These are phyloP conservation scores for Xiphophorus hellerii DNA, from an alignment of 2,113 vertebrate species.

Conservation along the genomic window DNA sequence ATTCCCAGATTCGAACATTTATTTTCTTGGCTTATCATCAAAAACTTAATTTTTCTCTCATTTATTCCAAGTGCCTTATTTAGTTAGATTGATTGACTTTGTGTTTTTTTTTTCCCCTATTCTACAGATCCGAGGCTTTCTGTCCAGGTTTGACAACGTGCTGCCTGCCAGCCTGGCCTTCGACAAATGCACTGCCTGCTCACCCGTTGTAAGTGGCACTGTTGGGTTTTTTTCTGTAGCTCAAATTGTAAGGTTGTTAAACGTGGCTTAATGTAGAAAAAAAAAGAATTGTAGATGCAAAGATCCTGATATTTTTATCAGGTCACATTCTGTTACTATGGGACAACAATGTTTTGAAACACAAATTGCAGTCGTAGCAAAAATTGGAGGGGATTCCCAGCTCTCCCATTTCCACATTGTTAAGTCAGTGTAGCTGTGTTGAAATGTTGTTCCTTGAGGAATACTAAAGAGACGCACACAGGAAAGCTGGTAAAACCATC, in stretches of 20 bases:
- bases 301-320: constrained; percentile 28
- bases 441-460: constrained; percentile 66
- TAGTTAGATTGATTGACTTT: not conserved
- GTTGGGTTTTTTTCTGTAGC: not conserved
- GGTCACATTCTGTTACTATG: constrained; percentile 20
- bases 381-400: constrained; percentile 62
- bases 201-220: constrained; percentile 85
- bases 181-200: constrained; percentile 98
- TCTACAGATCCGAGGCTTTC: constrained; percentile 93
- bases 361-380: constrained; percentile 54
- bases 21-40: not conserved
- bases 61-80: not conserved
- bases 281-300: not conserved
- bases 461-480: constrained; percentile 42
- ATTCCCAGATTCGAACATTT: not conserved
- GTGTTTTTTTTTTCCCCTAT: not conserved
- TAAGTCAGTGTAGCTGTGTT: constrained; percentile 54
- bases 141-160: constrained; percentile 97
- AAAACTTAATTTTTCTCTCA: not conserved
- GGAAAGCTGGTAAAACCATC: constrained; percentile 62
- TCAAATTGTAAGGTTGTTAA: not conserved
- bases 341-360: constrained; percentile 43
- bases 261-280: not conserved
- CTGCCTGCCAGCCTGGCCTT: constrained; percentile 97
- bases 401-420: constrained; percentile 45